These are phyloP conservation scores for Athene noctua DNA, from an alignment of 2,113 vertebrate species.

Conservation along the genomic window DNA sequence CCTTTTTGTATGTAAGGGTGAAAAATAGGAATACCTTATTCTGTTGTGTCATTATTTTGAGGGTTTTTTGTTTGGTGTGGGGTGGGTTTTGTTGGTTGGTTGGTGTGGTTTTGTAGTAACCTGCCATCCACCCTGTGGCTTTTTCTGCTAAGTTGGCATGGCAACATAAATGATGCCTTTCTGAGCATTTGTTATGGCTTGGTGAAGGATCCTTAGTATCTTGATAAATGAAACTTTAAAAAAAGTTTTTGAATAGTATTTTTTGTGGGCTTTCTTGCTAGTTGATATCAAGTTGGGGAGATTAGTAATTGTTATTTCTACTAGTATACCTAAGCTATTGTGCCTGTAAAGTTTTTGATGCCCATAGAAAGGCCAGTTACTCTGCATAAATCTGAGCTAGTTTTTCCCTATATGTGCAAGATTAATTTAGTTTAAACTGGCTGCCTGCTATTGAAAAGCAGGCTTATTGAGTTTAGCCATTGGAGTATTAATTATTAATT, in stretches of 20 bases:
- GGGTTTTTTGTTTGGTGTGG: background rate
- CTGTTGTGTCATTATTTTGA: background rate
- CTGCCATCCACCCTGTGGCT: background rate
- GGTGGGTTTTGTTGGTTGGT: fast-evolving
- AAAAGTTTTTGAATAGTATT: background rate
- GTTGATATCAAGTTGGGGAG: background rate
- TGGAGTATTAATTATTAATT: background rate
- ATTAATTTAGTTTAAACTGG: background rate
- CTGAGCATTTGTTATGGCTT: background rate
- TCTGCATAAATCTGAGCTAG: background rate
- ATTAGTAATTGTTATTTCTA: background rate
- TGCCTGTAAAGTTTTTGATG: background rate
- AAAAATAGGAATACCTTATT: background rate
- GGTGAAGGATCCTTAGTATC: background rate
- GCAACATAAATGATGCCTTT: background rate
- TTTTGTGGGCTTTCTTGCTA: background rate
- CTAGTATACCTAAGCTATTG: background rate
- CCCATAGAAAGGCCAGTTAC: background rate
- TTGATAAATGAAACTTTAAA: background rate
- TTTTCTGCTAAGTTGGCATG: background rate
- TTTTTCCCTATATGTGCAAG: background rate
- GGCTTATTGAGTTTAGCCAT: background rate
- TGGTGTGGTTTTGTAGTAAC: background rate
- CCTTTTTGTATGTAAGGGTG: background rate
- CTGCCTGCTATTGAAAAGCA: background rate